phyloP scores from a whole-genome alignment of 64 coral and sea anemone genomes.

The Pocillopora damicornis region DNA sequence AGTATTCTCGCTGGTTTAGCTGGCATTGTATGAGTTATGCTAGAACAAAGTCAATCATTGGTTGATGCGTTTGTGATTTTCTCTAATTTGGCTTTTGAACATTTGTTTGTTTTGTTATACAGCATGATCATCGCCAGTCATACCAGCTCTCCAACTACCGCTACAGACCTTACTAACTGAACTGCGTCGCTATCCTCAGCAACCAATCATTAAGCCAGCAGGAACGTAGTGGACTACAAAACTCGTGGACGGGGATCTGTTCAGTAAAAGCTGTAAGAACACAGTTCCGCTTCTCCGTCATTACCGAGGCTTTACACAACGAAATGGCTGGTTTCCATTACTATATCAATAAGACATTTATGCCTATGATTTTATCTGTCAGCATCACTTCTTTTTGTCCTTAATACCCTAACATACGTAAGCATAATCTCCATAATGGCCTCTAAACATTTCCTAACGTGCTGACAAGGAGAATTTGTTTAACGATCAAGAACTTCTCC shows the following conservation, averaged over 20 bases:
- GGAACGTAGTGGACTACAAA: background rate
- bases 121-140: constrained; percentile 57
- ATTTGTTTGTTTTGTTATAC: constrained; percentile 7
- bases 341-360: background rate
- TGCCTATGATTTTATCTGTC: background rate
- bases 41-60: too few species aligned
- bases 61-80: background rate
- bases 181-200: too few species aligned
- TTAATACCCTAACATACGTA: background rate
- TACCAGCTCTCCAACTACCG: constrained; percentile 67
- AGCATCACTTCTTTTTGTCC: background rate
- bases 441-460: too few species aligned
- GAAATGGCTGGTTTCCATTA: background rate
- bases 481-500: too few species aligned
- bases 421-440: too few species aligned
- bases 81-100: background rate
- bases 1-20: too few species aligned
- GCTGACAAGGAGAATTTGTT: too few species aligned
- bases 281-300: background rate
- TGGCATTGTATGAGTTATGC: too few species aligned
- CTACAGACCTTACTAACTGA: constrained; percentile 71
- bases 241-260: background rate
- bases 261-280: background rate
- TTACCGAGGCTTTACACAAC: background rate
- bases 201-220: background rate